phyloP scores from a whole-genome alignment of 92 coral and sea anemone genomes.

The Galaxea fascicularis region DNA sequence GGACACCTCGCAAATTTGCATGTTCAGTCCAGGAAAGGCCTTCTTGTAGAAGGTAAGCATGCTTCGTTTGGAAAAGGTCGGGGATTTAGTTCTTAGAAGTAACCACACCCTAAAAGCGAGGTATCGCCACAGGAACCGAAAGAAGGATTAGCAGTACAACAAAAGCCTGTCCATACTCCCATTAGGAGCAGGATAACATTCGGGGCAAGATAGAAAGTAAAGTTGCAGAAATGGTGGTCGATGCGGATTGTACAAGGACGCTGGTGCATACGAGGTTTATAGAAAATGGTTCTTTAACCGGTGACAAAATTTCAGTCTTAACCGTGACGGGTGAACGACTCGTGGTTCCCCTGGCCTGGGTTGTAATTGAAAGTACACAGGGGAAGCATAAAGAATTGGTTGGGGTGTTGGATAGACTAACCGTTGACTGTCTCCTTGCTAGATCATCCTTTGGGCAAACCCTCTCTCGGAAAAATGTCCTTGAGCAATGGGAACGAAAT shows the following conservation, averaged over 20 bases:
- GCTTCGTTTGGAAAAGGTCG: neutral
- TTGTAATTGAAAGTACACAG: constrained; percentile 19
- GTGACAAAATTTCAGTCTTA: too few relatives aligned
- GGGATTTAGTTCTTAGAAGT: neutral
- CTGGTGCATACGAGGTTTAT: constrained; percentile 49
- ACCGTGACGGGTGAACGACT: constrained; percentile 49
- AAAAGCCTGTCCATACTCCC: constrained; percentile 9
- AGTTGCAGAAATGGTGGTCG: constrained; percentile 52
- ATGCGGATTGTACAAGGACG: constrained; percentile 65
- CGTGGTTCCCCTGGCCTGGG: constrained; percentile 34
- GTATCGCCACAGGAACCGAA: constrained; percentile 34
- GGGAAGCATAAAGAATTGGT: constrained; percentile 57
- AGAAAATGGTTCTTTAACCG: constrained; percentile 8
- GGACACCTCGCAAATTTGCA: constrained; percentile 28
- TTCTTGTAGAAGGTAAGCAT: neutral
- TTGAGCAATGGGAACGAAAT: neutral
- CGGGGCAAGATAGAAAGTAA: constrained; percentile 37
- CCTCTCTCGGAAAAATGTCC: constrained; percentile 14
- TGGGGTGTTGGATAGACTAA: constrained; percentile 41
- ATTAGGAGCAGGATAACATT: constrained; percentile 12
- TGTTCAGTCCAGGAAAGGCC: constrained; percentile 18
- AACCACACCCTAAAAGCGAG: constrained; percentile 17
- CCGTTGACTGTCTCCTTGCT: too few relatives aligned
- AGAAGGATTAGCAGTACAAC: constrained; percentile 6
- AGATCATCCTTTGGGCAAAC: too few relatives aligned